Base-by-base conservation (phyloP, 2,797 vertebrate genomes). In the Meda fulgida region DNA sequence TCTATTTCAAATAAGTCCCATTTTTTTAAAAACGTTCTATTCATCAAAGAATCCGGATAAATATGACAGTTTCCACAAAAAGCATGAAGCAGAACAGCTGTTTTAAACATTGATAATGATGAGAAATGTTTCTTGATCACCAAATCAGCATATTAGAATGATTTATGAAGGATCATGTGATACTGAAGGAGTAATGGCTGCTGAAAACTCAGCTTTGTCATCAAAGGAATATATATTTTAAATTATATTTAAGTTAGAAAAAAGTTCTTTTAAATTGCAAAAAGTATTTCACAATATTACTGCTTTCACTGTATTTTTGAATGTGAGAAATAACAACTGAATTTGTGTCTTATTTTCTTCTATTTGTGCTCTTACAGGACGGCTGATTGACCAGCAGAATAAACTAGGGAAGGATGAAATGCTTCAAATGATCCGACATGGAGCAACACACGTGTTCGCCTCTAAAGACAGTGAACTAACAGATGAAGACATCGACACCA, bases 351-450 rank as follows among this genome's bases (percentile, higher is more conserved):
- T 70, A 46, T 18, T 16, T 34, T 53, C 78, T 72, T 71, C 71
- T 71, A 34, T 81, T 71, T 85, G 14, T 71, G 69, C 46, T 67
- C 34, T 71, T 85, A 81, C 91, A 97, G 96, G 96, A 69, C 95
- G 96, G 77, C 93, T 97, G 23, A 97, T 96, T 87, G 96, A 97
- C 80, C 96, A 97, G 58, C 96, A 97, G 81, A 97, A 96, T 89
- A 97, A 97, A 89, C 89, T 97, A 87, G 96, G 93, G 65, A 97
- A 97, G 84, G 96, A 97, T 84, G 96, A 97, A 92, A 97, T 97
- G 96, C 91, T 97, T 85, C 96, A 97, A 91, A 97, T 97, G 96
- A 97, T 97, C 84, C 94, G 96, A 0, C 96, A 97, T 0, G 96
- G 96, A 53, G 96, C 96, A 19, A 97, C 96, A 0, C 96, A 97